Conservation (phyloP, 2,113 vertebrate genomes). For the Haemorhous mexicanus region DNA sequence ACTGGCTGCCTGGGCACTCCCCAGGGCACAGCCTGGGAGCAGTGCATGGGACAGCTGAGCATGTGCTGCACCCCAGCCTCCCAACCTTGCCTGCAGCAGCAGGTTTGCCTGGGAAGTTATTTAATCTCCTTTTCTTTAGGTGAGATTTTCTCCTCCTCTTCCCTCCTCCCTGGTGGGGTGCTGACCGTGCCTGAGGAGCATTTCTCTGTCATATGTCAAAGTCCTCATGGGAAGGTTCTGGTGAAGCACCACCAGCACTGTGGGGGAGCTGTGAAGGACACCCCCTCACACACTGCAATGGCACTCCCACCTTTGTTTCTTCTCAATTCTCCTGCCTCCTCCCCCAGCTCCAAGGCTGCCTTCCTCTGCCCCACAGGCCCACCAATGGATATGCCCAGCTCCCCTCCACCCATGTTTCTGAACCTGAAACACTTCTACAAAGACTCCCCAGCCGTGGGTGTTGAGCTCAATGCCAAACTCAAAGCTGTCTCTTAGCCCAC, state of each 20-base stretch:
- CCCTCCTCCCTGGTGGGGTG: not conserved
- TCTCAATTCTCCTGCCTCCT: not conserved
- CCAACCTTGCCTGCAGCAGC: not conserved
- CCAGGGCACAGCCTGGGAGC: not conserved
- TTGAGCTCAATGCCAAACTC: not conserved
- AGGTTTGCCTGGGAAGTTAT: not conserved
- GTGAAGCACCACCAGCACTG: not conserved
- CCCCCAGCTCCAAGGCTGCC: not conserved
- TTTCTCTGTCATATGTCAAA: not conserved
- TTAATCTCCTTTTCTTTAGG: not conserved
- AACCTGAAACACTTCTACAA: not conserved
- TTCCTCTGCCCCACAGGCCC: fast-evolving
- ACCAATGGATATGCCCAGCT: not conserved
- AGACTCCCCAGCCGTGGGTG: not conserved
- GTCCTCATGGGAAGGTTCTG: not conserved
- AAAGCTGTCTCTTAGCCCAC: not conserved
- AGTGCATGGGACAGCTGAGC: fast-evolving
- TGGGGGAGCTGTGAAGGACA: not conserved
- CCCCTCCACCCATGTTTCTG: not conserved
- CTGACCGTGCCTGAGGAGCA: not conserved
- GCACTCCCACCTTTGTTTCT: not conserved
- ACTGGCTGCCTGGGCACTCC: not conserved
- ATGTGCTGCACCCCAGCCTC: fast-evolving
- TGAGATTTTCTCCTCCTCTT: not conserved
- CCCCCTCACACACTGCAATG: not conserved